A percentile compares a stretch with the other conserved stretches of the same genome.
phyloP scores from a whole-genome alignment of 2,113 vertebrate species.

The Esox niger region DNA sequence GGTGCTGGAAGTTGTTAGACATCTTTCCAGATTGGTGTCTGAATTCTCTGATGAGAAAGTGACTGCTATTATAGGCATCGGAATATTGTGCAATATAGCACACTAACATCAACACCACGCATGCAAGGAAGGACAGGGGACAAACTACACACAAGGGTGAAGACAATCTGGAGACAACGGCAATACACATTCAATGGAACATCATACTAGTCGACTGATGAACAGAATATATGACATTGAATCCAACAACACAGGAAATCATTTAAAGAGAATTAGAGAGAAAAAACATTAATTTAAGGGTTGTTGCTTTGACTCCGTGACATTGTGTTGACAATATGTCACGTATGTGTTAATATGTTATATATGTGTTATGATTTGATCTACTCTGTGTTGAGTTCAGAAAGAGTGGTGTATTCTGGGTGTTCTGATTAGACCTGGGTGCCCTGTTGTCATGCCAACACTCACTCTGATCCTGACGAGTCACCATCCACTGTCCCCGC shows the following conservation, averaged over 20 bases:
- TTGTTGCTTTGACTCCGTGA: neutral
- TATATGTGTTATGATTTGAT: too few relatives aligned
- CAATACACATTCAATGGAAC: conserved; percentile 5
- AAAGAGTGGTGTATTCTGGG: neutral
- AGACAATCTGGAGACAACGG: conserved; percentile 28
- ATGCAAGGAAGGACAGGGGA: conserved; percentile 30
- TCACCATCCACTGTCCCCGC: conserved; percentile 85
- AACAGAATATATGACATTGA: neutral
- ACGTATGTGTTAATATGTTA: neutral
- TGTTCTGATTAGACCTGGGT: neutral
- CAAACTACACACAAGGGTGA: conserved; percentile 30
- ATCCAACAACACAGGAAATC: neutral
- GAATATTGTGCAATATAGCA: neutral
- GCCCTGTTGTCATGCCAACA: conserved; percentile 33
- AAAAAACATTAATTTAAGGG: neutral
- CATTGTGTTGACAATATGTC: neutral
- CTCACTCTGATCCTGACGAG: conserved; percentile 95
- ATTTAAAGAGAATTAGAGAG: neutral
- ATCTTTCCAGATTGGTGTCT: neutral
- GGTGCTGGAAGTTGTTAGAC: neutral
- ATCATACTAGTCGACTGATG: neutral
- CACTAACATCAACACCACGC: conserved; percentile 16
- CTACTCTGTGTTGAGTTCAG: neutral
- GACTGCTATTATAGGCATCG: conserved; percentile 39
- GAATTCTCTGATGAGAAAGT: neutral